phyloP scores from a whole-genome alignment of 2,888 invertebrate genomes.

The Melinaea marsaeus region DNA sequence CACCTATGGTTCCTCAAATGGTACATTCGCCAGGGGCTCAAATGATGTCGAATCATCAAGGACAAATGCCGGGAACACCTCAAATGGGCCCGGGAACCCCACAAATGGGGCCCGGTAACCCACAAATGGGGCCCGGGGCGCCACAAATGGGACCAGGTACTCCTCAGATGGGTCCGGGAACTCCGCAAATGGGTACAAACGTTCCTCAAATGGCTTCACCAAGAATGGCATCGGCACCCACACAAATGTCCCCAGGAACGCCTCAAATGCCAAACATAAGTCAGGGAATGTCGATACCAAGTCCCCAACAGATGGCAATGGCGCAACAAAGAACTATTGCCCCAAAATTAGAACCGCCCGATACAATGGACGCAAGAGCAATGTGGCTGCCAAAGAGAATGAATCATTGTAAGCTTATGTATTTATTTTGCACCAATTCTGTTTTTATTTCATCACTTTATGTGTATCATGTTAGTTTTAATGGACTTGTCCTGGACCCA shows the following conservation, averaged over 20 bases:
- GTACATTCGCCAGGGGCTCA: constrained; percentile 45
- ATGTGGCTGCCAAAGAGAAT: constrained; percentile 82
- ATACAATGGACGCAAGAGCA: constrained; percentile 77
- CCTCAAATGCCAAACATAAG: constrained; percentile 67
- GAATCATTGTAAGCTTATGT: constrained; percentile 81
- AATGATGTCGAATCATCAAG: constrained; percentile 41
- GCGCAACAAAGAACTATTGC: constrained; percentile 68
- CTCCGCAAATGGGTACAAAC: constrained; percentile 50
- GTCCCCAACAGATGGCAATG: constrained; percentile 63
- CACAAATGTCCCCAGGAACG: constrained; percentile 68
- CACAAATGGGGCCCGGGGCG: constrained; percentile 52
- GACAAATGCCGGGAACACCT: constrained; percentile 39
- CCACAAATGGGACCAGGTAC: constrained; percentile 48
- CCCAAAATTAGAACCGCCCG: constrained; percentile 79
- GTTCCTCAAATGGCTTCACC: constrained; percentile 68
- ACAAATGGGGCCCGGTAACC: constrained; percentile 52
- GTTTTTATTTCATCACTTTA: constrained; percentile 35
- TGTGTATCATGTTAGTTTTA: constrained; percentile 4
- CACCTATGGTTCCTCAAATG: constrained; percentile 50
- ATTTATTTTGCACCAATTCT: constrained; percentile 38
- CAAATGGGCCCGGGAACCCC: constrained; percentile 51
- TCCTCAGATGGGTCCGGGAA: constrained; percentile 45
- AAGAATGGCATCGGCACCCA: constrained; percentile 64
- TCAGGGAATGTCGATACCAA: constrained; percentile 64
- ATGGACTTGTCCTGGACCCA: neutral